Conservation (phyloP, 2,888 invertebrate genomes). For the Hemistola chrysoprasaria region DNA sequence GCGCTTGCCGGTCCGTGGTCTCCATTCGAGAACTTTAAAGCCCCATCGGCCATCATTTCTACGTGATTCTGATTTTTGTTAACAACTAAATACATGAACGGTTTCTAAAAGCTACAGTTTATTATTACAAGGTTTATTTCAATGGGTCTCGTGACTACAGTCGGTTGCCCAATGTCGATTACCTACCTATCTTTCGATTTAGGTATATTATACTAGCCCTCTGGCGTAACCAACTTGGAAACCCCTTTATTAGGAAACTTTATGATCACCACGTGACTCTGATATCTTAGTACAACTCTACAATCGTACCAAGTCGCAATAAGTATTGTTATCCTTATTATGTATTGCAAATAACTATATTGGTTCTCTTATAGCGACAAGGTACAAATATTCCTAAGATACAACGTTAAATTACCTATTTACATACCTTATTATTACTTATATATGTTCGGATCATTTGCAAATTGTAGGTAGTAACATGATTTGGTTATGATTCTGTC, state of each 20-base stretch:
- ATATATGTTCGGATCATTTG: too few relatives aligned
- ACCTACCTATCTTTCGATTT: constrained; percentile 25
- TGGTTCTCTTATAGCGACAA: too few relatives aligned
- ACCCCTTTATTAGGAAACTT: constrained; percentile 26
- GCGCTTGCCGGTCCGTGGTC: too few relatives aligned
- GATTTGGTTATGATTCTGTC: too few relatives aligned
- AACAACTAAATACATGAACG: not conserved
- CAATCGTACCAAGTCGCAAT: not conserved
- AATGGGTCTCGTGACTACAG: constrained; percentile 22
- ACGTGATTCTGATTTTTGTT: not conserved
- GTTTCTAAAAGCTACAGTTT: constrained; percentile 1
- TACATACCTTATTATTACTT: too few relatives aligned
- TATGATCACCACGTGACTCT: constrained; percentile 20
- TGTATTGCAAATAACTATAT: too few relatives aligned
- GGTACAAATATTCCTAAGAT: too few relatives aligned
- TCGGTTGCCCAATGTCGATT: constrained; percentile 25
- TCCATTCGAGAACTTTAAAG: too few relatives aligned
- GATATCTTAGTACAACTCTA: constrained; percentile 15
- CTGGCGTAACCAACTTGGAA: constrained; percentile 22
- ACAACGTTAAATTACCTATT: too few relatives aligned
- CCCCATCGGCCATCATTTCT: too few relatives aligned
- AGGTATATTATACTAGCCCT: not conserved
- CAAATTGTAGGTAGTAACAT: too few relatives aligned
- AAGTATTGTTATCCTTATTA: too few relatives aligned
- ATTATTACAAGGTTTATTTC: constrained; percentile 9